Evolutionary conservation across 2,888 invertebrate genomes (phyloP), one percentile per base, ranked within the genome.

Genomic region (Alsophila aescularia): DNA sequence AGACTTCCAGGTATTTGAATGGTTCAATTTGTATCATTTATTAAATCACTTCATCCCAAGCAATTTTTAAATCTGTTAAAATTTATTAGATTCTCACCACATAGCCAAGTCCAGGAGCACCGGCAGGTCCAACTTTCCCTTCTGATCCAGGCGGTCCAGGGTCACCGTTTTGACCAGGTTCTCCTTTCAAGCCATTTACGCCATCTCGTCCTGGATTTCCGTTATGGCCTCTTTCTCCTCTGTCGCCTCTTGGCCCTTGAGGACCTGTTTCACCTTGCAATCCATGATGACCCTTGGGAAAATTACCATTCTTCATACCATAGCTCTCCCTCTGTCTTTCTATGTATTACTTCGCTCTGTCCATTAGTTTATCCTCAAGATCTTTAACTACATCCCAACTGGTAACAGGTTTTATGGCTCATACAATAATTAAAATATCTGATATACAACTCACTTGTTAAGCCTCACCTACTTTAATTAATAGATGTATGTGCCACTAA

Each of bases 111-210:
- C 96, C 96, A 13, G 84, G 79, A 8, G 88, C 87, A 3, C 96
- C 94, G 77, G 92, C 86, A 24, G 95, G 93, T 41, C 95, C 95
- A 61, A 94, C 93, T 58, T 93, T 93, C 52, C 95, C 96, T 45
- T 93, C 93, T 6, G 93, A 93, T 34, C 96, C 95, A 59, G 84
- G 84, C 32, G 89, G 82, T 4, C 96, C 96, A n/a, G 94, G 93
- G 52, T 90, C 77, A 2, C 96, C 96, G 71, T 95, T 95, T 51
- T 92, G 87, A 32, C 96, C 96, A 40, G 95, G 93, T 64, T 95
- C 95, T 39, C 96, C 96, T 85, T 95, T 96, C 13, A 92, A 92
- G 31, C 96, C 96, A 71, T 94, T 94, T 37, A 93, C 86, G 8
- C 88, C 88, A 43, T 81, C 74, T 8, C 12, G 67, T 0, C 88